Conservation (phyloP, 2,113 vertebrate genomes). For the Cervus canadensis region DNA sequence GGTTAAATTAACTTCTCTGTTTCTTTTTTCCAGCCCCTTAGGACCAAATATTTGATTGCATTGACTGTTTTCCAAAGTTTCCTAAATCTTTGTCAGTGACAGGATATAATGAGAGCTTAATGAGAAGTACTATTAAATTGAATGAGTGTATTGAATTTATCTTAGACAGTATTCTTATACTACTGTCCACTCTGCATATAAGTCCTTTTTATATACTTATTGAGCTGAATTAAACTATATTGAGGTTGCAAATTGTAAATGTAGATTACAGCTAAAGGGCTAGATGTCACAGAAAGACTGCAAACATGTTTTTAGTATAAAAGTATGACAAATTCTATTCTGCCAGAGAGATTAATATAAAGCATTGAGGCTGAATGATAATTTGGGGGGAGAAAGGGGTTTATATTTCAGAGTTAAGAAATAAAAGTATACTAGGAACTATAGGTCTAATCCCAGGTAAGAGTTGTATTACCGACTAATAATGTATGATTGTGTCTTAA, state of each 20-base stretch:
- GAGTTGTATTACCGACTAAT: background rate
- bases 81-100: background rate
- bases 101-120: conserved; percentile 6
- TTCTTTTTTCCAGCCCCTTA: background rate
- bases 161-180: background rate
- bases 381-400: background rate
- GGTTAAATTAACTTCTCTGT: background rate
- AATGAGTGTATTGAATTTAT: background rate
- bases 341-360: background rate
- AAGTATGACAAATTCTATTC: background rate
- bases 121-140: background rate
- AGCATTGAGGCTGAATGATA: background rate
- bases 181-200: background rate
- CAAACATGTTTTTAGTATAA: background rate
- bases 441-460: background rate
- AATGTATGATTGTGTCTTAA: background rate
- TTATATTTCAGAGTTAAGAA: background rate
- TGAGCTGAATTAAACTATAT: conserved; percentile 1
- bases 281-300: background rate
- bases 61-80: background rate
- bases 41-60: background rate
- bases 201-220: background rate
- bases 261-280: background rate
- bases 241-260: background rate
- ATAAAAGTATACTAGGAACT: background rate